Conservation (phyloP, 2,113 vertebrate genomes). For the Odocoileus virginianus region DNA sequence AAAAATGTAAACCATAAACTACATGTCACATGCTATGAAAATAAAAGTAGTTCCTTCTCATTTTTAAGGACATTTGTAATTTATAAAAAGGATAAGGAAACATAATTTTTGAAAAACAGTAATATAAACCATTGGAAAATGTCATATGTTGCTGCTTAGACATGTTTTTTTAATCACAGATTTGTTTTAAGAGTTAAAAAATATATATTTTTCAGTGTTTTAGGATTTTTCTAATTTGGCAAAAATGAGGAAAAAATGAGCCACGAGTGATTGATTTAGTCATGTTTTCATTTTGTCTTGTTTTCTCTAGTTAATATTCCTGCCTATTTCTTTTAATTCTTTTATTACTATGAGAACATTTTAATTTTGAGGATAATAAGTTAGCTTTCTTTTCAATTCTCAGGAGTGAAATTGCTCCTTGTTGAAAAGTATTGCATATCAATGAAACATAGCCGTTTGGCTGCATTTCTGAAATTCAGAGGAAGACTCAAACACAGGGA, state of each 20-base stretch:
- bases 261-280: neutral
- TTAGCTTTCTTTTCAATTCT: neutral
- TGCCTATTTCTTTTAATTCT: neutral
- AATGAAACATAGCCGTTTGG: neutral
- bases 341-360: neutral
- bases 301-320: neutral
- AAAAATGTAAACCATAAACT: neutral
- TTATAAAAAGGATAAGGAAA: neutral
- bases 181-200: neutral
- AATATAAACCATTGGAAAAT: neutral
- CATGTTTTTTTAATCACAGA: neutral
- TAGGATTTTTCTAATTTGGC: neutral
- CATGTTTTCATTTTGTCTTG: conserved; percentile 14
- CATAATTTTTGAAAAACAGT: neutral
- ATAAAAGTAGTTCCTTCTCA: neutral
- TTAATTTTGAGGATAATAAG: neutral
- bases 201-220: neutral
- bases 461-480: neutral
- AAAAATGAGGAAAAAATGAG: neutral
- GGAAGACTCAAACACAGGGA: neutral
- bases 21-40: neutral
- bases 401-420: neutral
- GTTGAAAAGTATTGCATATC: neutral
- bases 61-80: neutral
- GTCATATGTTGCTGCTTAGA: neutral